Conservation (phyloP, 1,140 invertebrate species). For the Drosophila pallidifrons region DNA sequence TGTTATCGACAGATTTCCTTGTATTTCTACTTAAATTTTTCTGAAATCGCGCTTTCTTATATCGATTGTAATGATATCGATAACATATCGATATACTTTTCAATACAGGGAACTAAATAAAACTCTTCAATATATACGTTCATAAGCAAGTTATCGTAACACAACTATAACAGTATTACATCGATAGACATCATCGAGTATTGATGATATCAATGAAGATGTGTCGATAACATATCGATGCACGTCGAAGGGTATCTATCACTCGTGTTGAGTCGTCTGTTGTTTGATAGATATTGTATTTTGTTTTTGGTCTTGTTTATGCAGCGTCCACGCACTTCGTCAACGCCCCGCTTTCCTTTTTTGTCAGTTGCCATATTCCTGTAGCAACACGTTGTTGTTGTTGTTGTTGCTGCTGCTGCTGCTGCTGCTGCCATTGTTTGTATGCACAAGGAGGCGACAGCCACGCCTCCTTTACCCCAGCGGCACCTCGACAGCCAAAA, state of each 20-base stretch:
- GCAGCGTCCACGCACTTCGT: constrained; percentile 24
- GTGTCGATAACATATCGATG: too few species aligned
- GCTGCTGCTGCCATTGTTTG: constrained; percentile 1
- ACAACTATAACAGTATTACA: too few species aligned
- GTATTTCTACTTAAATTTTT: too few species aligned
- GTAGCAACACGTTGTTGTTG: background rate
- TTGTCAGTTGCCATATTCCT: background rate
- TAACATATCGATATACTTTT: too few species aligned
- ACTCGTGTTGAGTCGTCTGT: background rate
- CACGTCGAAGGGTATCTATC: background rate
- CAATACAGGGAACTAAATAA: too few species aligned
- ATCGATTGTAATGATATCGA: too few species aligned
- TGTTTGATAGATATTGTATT: background rate
- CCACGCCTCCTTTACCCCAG: constrained; percentile 13
- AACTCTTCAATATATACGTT: too few species aligned
- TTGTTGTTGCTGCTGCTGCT: too few species aligned
- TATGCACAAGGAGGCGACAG: background rate
- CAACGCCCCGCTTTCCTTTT: constrained; percentile 19
- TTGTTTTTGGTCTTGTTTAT: constrained; percentile 1
- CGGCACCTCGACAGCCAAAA: background rate
- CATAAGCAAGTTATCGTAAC: too few species aligned
- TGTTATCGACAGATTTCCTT: too few species aligned
- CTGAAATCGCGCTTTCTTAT: too few species aligned
- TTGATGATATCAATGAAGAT: background rate
- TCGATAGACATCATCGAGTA: too few species aligned